These are phyloP conservation scores for Nesoenas mayeri DNA, from an alignment of 2,113 vertebrate species.

Conservation along the genomic window DNA sequence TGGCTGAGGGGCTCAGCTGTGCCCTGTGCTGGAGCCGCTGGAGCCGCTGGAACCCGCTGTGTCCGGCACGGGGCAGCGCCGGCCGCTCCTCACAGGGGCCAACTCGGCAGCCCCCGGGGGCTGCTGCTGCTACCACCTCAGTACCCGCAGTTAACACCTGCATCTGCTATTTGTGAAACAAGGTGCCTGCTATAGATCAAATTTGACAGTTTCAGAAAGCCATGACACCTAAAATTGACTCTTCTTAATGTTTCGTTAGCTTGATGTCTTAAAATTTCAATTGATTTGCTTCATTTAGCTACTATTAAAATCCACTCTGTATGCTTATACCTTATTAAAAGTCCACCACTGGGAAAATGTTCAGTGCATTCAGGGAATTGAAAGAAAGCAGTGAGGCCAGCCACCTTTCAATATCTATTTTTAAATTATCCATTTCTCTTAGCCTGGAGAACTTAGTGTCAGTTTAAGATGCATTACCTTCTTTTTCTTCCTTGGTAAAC, in stretches of 20 bases:
- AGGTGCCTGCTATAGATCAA: neutral
- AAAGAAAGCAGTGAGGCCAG: neutral
- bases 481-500: neutral
- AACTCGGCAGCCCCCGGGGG: accelerated
- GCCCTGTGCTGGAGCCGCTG: neutral
- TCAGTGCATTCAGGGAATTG: neutral
- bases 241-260: neutral
- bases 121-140: accelerated
- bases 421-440: neutral
- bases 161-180: accelerated
- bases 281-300: constrained; percentile 3
- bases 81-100: accelerated
- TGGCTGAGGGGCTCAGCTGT: neutral
- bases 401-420: neutral
- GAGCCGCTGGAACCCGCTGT: neutral
- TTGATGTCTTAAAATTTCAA: neutral
- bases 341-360: neutral
- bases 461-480: neutral
- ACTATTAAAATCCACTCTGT: neutral
- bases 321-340: neutral
- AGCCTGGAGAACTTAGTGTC: neutral
- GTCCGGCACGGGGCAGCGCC: neutral
- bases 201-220: neutral
- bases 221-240: neutral
- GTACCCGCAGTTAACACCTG: too few relatives aligned